phyloP scores from a whole-genome alignment of 2,888 invertebrate species.

The Muschampia plurimacula region DNA sequence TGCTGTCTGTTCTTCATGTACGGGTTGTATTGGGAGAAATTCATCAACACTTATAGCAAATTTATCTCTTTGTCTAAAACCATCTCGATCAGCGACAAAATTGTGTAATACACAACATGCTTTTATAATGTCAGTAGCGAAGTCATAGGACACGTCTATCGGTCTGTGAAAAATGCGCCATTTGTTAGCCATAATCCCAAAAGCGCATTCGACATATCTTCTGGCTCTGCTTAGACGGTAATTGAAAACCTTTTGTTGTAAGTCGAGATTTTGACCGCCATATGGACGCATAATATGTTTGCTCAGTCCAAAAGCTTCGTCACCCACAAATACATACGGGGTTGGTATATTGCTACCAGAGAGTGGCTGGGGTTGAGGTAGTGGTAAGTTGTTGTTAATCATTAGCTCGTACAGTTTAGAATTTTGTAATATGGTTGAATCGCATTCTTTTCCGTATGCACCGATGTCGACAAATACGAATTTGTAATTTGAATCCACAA shows the following conservation, averaged over 20 bases:
- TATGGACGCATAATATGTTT: constrained; percentile 47
- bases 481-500: constrained; percentile 11
- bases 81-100: background rate
- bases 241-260: constrained; percentile 45
- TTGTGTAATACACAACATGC: constrained; percentile 9
- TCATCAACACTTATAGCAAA: constrained; percentile 46
- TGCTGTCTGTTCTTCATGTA: constrained; percentile 43
- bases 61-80: constrained; percentile 41
- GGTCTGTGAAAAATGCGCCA: constrained; percentile 48
- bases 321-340: constrained; percentile 42
- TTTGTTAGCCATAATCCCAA: constrained; percentile 45
- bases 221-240: constrained; percentile 42
- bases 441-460: background rate
- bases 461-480: background rate
- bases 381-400: background rate
- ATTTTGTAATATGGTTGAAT: constrained; percentile 4
- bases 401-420: constrained; percentile 6
- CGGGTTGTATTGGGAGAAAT: constrained; percentile 45
- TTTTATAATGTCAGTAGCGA: constrained; percentile 19
- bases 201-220: constrained; percentile 44
- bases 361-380: background rate
- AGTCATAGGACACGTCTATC: constrained; percentile 29
- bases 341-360: background rate
- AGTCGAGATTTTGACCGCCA: constrained; percentile 38
- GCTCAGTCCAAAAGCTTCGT: constrained; percentile 46